Evolutionary conservation across 2,797 vertebrate species (phyloP), one percentile per base, ranked within the genome.

Genomic region (Silurus aristotelis): DNA sequence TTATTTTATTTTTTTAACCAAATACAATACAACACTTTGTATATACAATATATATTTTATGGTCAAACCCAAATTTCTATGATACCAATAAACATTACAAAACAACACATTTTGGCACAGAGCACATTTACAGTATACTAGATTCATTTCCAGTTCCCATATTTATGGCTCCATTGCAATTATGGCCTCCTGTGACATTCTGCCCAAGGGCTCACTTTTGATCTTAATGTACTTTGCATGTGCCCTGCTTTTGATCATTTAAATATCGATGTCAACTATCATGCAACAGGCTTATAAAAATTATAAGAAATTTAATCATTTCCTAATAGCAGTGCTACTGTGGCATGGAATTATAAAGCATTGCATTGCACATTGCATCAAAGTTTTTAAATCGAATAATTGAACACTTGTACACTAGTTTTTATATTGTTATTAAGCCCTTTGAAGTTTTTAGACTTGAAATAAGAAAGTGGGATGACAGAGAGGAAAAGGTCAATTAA

Each of bases 401-500:
- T 31, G n/a, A 83, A 75, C 61, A 56, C 14, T 27, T 68, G 76
- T 67, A 68, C 75, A 43, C 20, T 63, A 22, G 58, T n/a, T 79
- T 61, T 61, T 19, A 61, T 43, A 78, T 38, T 78, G 12, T 78
- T 43, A 78, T 31, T 63, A 82, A 71, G 78, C 6, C 61, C 83
- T 72, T 83, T 80, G 83, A 87, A 83, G 84, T 87, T 87, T 86
- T 73, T 83, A 81, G 72, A 90, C 88, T 90, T 89, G 85, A 91
- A 89, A 70, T 75, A 70, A 89, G 61, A 81, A 81, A 63, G 86
- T 80, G 83, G 87, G 91, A 92, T 94, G 91, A 93, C 93, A 93
- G 93, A 72, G n/a, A 91, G 83, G 89, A 73, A 93, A 94, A 95
- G 93, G 92, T 89, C 92, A 93, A 87, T 90, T 90, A 92, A 94